Base-by-base conservation (phyloP, 2,113 vertebrate genomes). In the Phodopus roborovskii region DNA sequence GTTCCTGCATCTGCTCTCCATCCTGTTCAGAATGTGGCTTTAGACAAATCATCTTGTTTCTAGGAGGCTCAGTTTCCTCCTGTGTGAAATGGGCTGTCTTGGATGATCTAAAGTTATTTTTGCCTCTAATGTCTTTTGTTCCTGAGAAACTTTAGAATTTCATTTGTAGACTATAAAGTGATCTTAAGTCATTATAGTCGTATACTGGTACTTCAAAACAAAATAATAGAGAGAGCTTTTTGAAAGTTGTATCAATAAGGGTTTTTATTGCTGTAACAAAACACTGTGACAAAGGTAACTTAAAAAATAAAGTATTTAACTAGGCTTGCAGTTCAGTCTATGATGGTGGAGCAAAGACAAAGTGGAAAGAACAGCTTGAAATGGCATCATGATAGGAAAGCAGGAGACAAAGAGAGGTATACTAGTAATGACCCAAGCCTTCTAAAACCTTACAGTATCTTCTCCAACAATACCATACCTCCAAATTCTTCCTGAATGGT, bases 91-190 rank as follows among this genome's bases (percentile, higher is more conserved):
- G 19, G 16, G 33, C 28, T 81, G 4, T 3, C 16, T 15, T 36
- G 12, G 36, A 71, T 64, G 13, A 48, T 83, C 26, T 74, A 33
- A 48, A 79, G 64, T 16, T 42, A 17, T 79, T 89, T 94, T 77
- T 33, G 45, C 15, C 19, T 94, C 78, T 78, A 33, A 39, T 86
- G 48, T 28, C 12, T 2, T 78, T 0, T 90, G 22, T 48, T 82
- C 53, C 48, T 95, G 5, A 33, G n/a, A 62, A 95, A 84, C 48
- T 74, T 85, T 53, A 75, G 48, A 60, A 90, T 91, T 87, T 94
- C 7, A 75, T 70, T 45, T 68, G 10, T 79, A 42, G 22, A 30
- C 87, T 42, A 96, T 89, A 15, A 89, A 85, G 24, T 81, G 5
- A 4, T 68, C 92, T 90, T 16, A 3, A 86, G 74, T 82, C 7